Evolutionary conservation across 2,113 vertebrate species (phyloP).

Genomic region (Rhinolophus ferrumequinum): DNA sequence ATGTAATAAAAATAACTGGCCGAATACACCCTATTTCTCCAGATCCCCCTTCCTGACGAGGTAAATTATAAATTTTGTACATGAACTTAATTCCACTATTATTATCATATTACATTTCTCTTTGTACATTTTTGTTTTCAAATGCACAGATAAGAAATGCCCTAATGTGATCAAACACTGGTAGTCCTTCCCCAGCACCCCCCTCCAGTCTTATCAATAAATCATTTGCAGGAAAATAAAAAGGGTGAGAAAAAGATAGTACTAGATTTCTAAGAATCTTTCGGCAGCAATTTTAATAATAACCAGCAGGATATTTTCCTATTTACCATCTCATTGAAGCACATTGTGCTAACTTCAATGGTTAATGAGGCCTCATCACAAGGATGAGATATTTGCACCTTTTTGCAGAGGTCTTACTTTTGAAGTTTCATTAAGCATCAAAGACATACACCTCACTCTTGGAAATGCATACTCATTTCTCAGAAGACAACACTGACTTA

Average conservation of each 20-base stretch:
- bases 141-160: slow-evolving; percentile 27
- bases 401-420: slow-evolving; percentile 52
- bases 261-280: slow-evolving; percentile 34
- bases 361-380: slow-evolving; percentile 52
- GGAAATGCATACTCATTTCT: slow-evolving; percentile 40
- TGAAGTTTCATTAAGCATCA: slow-evolving; percentile 60
- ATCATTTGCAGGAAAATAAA: slow-evolving; percentile 55
- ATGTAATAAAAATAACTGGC: neutral
- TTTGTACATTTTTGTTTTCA: slow-evolving; percentile 39
- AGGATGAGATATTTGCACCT: slow-evolving; percentile 37
- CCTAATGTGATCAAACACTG: slow-evolving; percentile 13
- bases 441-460: slow-evolving; percentile 38
- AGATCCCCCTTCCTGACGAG: neutral
- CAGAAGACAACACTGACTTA: slow-evolving; percentile 23
- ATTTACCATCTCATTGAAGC: slow-evolving; percentile 37
- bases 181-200: neutral
- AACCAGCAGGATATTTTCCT: slow-evolving; percentile 57
- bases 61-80: neutral
- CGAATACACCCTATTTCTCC: neutral
- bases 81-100: slow-evolving; percentile 29
- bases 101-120: neutral
- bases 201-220: slow-evolving; percentile 51
- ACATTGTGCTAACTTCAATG: slow-evolving; percentile 29
- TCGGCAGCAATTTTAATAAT: slow-evolving; percentile 61
- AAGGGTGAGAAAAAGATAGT: slow-evolving; percentile 28